These are phyloP conservation scores for Labroides dimidiatus DNA, from an alignment of 2,797 vertebrate species.

Conservation along the genomic window DNA sequence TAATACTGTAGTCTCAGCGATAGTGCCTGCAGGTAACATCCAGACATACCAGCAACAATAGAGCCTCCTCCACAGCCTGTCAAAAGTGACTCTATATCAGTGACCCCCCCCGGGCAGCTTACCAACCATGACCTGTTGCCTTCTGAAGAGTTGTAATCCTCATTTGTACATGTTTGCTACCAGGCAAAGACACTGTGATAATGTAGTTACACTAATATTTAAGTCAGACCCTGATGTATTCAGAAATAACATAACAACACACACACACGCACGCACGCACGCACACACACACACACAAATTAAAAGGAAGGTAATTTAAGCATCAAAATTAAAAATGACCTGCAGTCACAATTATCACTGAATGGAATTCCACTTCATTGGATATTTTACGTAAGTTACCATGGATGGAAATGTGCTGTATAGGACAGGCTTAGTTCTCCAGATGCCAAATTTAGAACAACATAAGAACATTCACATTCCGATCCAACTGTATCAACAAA, in stretches of 20 bases:
- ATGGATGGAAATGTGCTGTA: slow-evolving; percentile 58
- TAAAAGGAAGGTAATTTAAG: slow-evolving; percentile 57
- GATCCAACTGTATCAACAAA: slow-evolving; percentile 54
- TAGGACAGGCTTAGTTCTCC: slow-evolving; percentile 49
- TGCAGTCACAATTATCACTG: slow-evolving; percentile 74
- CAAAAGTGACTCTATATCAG: slow-evolving; percentile 85
- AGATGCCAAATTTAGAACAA: slow-evolving; percentile 63
- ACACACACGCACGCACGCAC: slow-evolving; percentile 5
- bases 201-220: slow-evolving; percentile 85
- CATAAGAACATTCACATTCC: slow-evolving; percentile 56
- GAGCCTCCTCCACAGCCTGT: slow-evolving; percentile 87
- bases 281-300: slow-evolving; percentile 25
- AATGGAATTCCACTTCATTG: slow-evolving; percentile 69
- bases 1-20: slow-evolving; percentile 86
- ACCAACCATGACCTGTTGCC: slow-evolving; percentile 87
- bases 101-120: slow-evolving; percentile 85
- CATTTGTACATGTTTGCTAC: slow-evolving; percentile 81
- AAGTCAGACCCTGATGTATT: slow-evolving; percentile 79
- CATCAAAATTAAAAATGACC: slow-evolving; percentile 77
- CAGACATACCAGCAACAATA: slow-evolving; percentile 85
- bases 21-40: slow-evolving; percentile 86
- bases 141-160: slow-evolving; percentile 83
- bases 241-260: slow-evolving; percentile 74
- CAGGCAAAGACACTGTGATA: slow-evolving; percentile 81
- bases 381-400: slow-evolving; percentile 74